Conservation (phyloP, 2,113 vertebrate species). For the Hippocampus mohnikei region DNA sequence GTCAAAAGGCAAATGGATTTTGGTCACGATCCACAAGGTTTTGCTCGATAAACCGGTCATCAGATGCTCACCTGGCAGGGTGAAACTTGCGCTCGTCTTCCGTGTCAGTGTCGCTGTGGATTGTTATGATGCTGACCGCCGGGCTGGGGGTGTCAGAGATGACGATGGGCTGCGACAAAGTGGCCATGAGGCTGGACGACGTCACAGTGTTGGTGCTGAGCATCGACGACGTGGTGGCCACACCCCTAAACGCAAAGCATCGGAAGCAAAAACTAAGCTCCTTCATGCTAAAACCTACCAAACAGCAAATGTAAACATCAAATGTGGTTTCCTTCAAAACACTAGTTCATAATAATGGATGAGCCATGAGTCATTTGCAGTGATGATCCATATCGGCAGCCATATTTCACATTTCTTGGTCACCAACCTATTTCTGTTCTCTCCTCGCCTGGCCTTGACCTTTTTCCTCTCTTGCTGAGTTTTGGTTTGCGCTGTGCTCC, state of each 20-base stretch:
- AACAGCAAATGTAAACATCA: neutral
- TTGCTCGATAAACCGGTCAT: neutral
- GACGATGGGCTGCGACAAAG: slow-evolving; percentile 87
- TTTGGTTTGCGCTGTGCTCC: slow-evolving; percentile 68
- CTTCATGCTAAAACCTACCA: neutral
- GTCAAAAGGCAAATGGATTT: neutral
- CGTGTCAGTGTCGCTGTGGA: slow-evolving; percentile 96
- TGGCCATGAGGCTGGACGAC: slow-evolving; percentile 39
- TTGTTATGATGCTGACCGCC: slow-evolving; percentile 95
- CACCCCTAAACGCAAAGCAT: slow-evolving; percentile 32
- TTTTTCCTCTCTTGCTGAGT: slow-evolving; percentile 81
- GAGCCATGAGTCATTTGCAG: neutral
- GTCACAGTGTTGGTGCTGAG: slow-evolving; percentile 69
- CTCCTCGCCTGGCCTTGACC: slow-evolving; percentile 61
- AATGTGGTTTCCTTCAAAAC: neutral
- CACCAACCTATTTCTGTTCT: slow-evolving; percentile 66
- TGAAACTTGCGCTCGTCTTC: slow-evolving; percentile 96
- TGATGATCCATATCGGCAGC: neutral
- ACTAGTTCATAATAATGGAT: neutral
- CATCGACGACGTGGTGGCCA: slow-evolving; percentile 67
- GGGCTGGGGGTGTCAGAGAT: slow-evolving; percentile 98
- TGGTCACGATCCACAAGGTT: neutral
- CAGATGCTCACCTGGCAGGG: slow-evolving; percentile 79
- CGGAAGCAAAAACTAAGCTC: neutral
- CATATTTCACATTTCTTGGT: neutral